Evolutionary conservation across 2,797 vertebrate species (phyloP).

Genomic region (Pipistrellus nathusii): DNA sequence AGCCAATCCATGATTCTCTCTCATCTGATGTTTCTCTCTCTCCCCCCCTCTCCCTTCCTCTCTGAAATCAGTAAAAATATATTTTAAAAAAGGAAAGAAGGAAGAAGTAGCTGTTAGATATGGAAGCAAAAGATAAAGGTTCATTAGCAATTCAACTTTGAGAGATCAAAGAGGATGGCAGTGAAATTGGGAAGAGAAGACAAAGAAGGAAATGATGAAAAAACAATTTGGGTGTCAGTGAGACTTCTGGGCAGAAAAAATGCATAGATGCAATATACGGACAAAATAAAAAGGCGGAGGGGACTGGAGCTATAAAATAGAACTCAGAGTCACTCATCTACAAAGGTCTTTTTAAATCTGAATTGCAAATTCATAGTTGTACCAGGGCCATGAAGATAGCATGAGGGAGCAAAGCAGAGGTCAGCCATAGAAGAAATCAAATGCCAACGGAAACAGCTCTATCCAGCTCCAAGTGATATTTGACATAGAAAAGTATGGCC

Average conservation of each 20-base stretch:
- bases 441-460: background rate
- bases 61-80: no score
- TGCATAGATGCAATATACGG: background rate
- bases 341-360: background rate
- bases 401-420: background rate
- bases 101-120: background rate
- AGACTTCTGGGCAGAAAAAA: background rate
- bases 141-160: background rate
- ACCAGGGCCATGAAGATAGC: background rate
- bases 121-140: background rate
- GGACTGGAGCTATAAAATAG: background rate
- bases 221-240: background rate
- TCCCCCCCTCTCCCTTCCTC: no score
- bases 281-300: background rate
- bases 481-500: accelerated
- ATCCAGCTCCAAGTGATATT: accelerated
- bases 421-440: background rate
- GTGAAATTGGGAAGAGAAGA: background rate
- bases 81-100: no score
- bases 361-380: background rate
- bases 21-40: no score
- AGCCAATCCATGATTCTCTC: no score
- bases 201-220: background rate
- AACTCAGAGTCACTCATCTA: background rate
- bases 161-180: background rate